Conservation (phyloP, 2,888 invertebrate genomes). For the Sympetrum striolatum region DNA sequence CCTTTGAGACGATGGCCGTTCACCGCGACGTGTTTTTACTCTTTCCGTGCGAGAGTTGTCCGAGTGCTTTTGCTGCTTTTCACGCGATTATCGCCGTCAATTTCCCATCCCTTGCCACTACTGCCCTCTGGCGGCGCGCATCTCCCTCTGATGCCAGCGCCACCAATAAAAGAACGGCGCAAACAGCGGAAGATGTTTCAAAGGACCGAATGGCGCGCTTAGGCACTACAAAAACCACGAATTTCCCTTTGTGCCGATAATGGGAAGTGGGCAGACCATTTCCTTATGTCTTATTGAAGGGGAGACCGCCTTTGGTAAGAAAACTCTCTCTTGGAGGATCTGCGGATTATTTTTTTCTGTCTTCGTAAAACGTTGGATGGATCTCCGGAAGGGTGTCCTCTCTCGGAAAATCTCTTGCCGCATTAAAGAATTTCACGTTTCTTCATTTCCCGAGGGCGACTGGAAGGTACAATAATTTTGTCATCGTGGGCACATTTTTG, state of each 20-base stretch:
- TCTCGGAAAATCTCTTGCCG: background rate
- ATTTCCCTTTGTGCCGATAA: slow-evolving; percentile 1
- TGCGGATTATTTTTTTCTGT: background rate
- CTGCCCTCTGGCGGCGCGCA: background rate
- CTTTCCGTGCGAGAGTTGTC: background rate
- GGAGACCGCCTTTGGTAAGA: background rate
- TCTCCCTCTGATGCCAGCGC: background rate
- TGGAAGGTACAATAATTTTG: background rate
- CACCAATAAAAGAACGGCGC: background rate
- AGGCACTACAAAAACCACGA: background rate
- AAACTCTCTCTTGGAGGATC: background rate
- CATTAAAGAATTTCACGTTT: background rate
- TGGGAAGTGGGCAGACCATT: slow-evolving; percentile 18
- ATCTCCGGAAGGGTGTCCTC: background rate
- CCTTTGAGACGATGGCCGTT: background rate
- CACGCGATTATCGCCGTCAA: slow-evolving; percentile 2
- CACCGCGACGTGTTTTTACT: background rate
- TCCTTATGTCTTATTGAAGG: background rate
- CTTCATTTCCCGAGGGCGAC: background rate
- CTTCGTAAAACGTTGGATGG: background rate
- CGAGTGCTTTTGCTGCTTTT: background rate
- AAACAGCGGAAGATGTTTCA: background rate
- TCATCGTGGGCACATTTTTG: background rate
- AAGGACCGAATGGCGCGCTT: background rate
- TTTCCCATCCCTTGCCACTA: background rate